Conservation (phyloP, 2,888 invertebrate species). For the Scotopteryx bipunctaria region DNA sequence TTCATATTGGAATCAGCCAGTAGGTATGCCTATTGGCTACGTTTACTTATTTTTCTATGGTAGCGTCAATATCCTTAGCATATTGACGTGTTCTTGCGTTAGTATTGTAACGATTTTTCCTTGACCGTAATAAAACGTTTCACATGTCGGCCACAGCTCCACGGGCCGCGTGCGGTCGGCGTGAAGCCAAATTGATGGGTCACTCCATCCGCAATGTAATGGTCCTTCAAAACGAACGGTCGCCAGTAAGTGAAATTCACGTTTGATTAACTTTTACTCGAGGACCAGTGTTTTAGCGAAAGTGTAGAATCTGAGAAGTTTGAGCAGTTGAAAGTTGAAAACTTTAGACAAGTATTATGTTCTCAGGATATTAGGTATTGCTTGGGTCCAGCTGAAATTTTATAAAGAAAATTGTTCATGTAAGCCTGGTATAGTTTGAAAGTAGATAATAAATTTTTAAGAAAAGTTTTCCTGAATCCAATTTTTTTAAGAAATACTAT, state of each 20-base stretch:
- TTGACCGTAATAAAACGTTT: conserved; percentile 76
- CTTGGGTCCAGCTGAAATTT: background rate
- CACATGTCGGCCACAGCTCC: conserved; percentile 72
- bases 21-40: too few relatives aligned
- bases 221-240: conserved; percentile 79
- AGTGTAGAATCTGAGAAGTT: conserved; percentile 35
- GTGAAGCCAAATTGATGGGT: conserved; percentile 79
- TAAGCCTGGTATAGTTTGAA: too few relatives aligned
- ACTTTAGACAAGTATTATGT: background rate
- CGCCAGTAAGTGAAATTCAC: conserved; percentile 78
- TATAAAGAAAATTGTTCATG: too few relatives aligned
- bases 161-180: conserved; percentile 74
- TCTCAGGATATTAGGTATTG: conserved; percentile 1
- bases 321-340: background rate
- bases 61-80: conserved; percentile 17
- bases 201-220: conserved; percentile 79
- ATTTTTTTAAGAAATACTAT: too few relatives aligned
- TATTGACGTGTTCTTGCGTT: conserved; percentile 45
- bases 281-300: conserved; percentile 53
- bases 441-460: too few relatives aligned
- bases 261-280: conserved; percentile 78
- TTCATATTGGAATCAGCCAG: too few relatives aligned
- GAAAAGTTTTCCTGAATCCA: too few relatives aligned
- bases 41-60: too few relatives aligned
- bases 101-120: conserved; percentile 70